Base-by-base conservation (phyloP, 2,888 invertebrate genomes). In the Pteria penguin region DNA sequence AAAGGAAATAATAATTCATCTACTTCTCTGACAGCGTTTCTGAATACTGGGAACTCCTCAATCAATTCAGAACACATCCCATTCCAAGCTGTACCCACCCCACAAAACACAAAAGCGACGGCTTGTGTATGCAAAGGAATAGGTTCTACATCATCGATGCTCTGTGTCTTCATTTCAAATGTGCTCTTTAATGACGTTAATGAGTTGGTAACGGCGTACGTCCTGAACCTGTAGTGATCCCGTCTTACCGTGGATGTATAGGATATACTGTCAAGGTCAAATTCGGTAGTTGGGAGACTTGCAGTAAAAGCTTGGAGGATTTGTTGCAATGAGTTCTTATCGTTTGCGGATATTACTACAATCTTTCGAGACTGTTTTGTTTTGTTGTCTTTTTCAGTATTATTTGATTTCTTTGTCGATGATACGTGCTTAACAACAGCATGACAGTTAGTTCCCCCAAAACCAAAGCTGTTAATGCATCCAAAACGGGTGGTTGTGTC, bases 21-120 rank as follows among this genome's bases (percentile, higher is more conserved):
- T 18, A 88, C 79, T 36, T 76, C 72, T 54, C 75, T 18, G 27
- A 88, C 72, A 2, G 78, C 74, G 8, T 78, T 66, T 29, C 73
- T 61, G 70, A 88, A 88, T 0, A 81, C 69, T 1, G 61, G 33
- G 29, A 76, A 74, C 36, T 65, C 69, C 18, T 52, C 11, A 68
- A 86, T 76, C 61, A 88, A 45, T 54, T 84, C 82, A 57, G 68
- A 63, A 57, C 88, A 84, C 89, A 89, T 89, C 4, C 87, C 86
- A 22, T 69, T 69, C 88, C 88, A 88, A 5, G 81, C 68, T 22
- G 88, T 88, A 5, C 89, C 88, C 67, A 87, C 86, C 1, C 89
- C 88, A 78, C 86, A 82, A 68, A 84, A 89, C 3, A 88, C 86
- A 67, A 86, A 88, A 3, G 86, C 69, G 5, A 86, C 33, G 27